Evolutionary conservation across 2,113 vertebrate species (phyloP).

Genomic region (Trogon melanurus): DNA sequence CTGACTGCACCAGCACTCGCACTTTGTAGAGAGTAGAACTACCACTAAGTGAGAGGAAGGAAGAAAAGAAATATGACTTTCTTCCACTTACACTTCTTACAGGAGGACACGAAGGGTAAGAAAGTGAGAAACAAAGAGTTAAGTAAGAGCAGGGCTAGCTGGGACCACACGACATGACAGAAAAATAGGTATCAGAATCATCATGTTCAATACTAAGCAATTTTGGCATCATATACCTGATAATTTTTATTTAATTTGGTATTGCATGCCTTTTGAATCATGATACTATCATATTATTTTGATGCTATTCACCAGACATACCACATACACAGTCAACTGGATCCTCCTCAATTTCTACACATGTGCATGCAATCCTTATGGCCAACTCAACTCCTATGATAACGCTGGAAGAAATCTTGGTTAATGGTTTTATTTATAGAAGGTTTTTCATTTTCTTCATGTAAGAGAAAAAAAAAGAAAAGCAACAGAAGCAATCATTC

Average conservation of each 20-base stretch:
- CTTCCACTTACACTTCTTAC: background rate
- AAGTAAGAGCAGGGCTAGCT: background rate
- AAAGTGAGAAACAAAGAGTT: background rate
- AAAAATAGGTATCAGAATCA: background rate
- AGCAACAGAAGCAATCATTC: background rate
- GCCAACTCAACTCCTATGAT: background rate
- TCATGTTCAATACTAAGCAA: fast-evolving
- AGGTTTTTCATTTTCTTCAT: background rate
- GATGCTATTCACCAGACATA: background rate
- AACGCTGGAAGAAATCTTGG: background rate
- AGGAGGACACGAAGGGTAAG: background rate
- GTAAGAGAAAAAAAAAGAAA: background rate
- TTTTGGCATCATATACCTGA: background rate
- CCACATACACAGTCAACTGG: background rate
- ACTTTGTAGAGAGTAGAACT: background rate
- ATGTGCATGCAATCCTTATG: background rate
- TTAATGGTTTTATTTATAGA: background rate
- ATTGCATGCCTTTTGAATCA: background rate
- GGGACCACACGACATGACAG: background rate
- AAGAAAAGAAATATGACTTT: background rate
- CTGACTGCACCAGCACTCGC: background rate
- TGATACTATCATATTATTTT: background rate
- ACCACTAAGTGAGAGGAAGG: background rate
- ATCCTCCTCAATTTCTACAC: background rate
- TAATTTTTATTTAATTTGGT: fast-evolving